These are phyloP conservation scores for Helostoma temminkii DNA, from an alignment of 2,797 vertebrate genomes.

Conservation along the genomic window DNA sequence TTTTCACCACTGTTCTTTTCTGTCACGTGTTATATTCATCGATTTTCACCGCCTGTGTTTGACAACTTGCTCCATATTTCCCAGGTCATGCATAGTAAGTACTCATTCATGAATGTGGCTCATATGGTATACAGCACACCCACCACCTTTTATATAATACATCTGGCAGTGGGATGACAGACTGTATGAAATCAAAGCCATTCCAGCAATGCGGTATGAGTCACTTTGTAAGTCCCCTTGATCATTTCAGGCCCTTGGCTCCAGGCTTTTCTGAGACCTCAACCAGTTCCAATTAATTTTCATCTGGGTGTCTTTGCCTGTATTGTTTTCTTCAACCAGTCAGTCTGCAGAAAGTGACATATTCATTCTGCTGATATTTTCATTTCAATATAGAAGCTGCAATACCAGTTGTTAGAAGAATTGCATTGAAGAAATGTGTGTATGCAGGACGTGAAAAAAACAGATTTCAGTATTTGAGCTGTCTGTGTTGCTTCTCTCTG, in stretches of 20 bases:
- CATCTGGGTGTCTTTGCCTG: conserved; percentile 48
- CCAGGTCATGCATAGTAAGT: conserved; percentile 60
- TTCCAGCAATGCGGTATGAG: conserved; percentile 42
- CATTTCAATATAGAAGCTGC: too few species aligned
- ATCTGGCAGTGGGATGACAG: conserved; percentile 52
- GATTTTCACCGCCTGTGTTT: conserved; percentile 10
- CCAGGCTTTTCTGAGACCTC: conserved; percentile 49
- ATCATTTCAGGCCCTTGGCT: conserved; percentile 49
- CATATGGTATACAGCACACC: conserved; percentile 29
- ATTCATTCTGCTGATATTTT: background rate
- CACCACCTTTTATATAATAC: conserved; percentile 57
- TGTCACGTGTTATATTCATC: conserved; percentile 4
- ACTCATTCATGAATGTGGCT: conserved; percentile 55
- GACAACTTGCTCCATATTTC: conserved; percentile 48
- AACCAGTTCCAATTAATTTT: conserved; percentile 60
- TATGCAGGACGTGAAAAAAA: too few species aligned
- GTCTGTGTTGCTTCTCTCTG: too few species aligned
- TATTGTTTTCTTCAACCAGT: conserved; percentile 48
- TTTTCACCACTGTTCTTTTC: conserved; percentile 3
- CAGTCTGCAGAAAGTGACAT: background rate
- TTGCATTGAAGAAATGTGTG: too few species aligned
- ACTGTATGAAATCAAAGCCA: conserved; percentile 55
- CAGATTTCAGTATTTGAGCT: too few species aligned
- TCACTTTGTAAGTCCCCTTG: conserved; percentile 58
- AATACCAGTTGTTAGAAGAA: too few species aligned